Evolutionary conservation across 2,797 vertebrate species (phyloP), one percentile per base, ranked within the genome.

Genomic region (Spea hammondii): DNA sequence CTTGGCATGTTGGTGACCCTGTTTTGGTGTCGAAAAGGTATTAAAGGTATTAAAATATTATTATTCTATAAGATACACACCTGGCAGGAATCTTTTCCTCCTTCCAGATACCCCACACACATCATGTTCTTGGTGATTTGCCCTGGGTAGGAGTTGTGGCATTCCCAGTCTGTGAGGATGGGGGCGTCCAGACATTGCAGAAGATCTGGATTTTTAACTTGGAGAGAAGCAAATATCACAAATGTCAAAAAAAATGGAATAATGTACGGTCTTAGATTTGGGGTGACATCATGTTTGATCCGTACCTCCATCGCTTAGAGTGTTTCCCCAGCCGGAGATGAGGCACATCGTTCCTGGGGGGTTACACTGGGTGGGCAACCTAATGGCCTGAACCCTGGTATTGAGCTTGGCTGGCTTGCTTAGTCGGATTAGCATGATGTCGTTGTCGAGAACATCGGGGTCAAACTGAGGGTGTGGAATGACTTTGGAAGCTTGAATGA

Each of bases 41-140:
- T 2, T 32, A 32, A 32, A 32, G 32, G 32, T 32, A 32, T 32
- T 32, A 32, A 32, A 32, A 44, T 66, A 6, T 6, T 48, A 0
- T 17, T 48, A 12, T 51, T 48, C 6, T 4, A 13, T 12, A 8
- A 7, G 14, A 14, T 65, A 4, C 8, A 17, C 87, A 93, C 93
- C 92, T 92, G 91, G 83, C 91, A 92, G 48, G 92, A 4, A 55
- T 92, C 92, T 65, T 90, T 93, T 76, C 92, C 91, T 53, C 92
- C 91, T 70, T 93, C 90, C 74, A 83, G 81, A 85, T 86, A 91
- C 47, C 92, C 92, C 4, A 92, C 90, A 13, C 93, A 92, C 82
- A 92, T 54, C 92, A 93, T 94, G 80, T 82, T 88, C 0, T 85
- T 74, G 12, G 90, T 89, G 85, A 93, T 92, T 76, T 1, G 4